phyloP scores from a whole-genome alignment of 2,797 vertebrate genomes.

The Poecilia wingei region DNA sequence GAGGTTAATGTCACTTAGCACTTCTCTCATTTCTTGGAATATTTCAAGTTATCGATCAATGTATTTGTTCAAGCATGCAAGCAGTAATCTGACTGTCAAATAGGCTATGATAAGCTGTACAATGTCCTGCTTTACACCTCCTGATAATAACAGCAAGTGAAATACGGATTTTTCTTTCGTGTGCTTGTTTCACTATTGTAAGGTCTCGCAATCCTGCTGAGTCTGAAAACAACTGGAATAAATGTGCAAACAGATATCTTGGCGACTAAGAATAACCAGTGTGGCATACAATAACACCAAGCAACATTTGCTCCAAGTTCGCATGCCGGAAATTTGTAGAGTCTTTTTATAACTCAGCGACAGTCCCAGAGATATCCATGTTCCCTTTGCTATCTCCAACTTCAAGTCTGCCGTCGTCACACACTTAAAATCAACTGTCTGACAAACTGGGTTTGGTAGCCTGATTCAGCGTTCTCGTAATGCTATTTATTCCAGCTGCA shows the following conservation, averaged over 20 bases:
- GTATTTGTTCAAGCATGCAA: background rate
- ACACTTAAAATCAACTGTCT: slow-evolving; percentile 28
- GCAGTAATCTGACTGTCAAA: background rate
- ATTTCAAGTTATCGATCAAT: background rate
- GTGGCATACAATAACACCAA: slow-evolving; percentile 20
- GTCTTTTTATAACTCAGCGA: slow-evolving; percentile 44
- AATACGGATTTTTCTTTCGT: background rate
- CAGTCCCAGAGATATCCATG: slow-evolving; percentile 51
- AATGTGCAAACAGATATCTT: slow-evolving; percentile 26
- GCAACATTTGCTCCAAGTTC: slow-evolving; percentile 45
- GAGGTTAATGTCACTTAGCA: background rate
- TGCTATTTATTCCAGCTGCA: background rate
- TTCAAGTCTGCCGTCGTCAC: slow-evolving; percentile 19
- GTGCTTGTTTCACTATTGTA: background rate
- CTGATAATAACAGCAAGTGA: background rate
- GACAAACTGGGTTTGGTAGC: slow-evolving; percentile 32
- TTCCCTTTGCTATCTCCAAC: slow-evolving; percentile 13
- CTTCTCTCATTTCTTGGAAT: background rate
- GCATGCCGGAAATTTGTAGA: slow-evolving; percentile 45
- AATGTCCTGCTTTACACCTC: background rate
- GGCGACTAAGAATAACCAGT: slow-evolving; percentile 36
- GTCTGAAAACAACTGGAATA: slow-evolving; percentile 16
- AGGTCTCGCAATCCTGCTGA: background rate
- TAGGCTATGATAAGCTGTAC: background rate
- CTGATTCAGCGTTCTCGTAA: slow-evolving; percentile 11